These are phyloP conservation scores for Oryzias sinensis DNA, from an alignment of 2,797 vertebrate genomes.

Conservation along the genomic window DNA sequence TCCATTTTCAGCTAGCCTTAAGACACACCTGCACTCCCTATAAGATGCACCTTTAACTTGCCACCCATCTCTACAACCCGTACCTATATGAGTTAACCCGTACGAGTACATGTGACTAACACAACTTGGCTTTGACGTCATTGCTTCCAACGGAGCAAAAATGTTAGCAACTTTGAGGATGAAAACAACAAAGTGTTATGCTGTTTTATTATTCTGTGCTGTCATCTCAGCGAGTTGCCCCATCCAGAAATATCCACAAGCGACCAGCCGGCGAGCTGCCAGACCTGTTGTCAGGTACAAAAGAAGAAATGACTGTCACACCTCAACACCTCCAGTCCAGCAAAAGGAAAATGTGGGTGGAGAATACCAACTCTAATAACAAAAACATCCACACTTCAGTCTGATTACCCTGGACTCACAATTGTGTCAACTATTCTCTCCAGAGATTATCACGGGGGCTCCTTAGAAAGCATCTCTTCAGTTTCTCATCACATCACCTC, in stretches of 20 bases:
- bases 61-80: too few relatives aligned
- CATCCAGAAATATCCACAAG: conserved; percentile 27
- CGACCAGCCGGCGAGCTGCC: conserved; percentile 36
- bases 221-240: conserved; percentile 13
- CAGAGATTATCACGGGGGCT: conserved; percentile 55
- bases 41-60: too few relatives aligned
- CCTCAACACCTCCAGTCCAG: conserved; percentile 39
- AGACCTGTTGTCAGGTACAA: conserved; percentile 46
- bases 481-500: conserved; percentile 46
- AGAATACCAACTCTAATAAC: conserved; percentile 63
- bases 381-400: conserved; percentile 72
- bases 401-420: conserved; percentile 65
- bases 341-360: conserved; percentile 13
- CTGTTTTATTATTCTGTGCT: conserved; percentile 30
- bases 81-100: too few relatives aligned
- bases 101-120: too few relatives aligned
- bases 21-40: too few relatives aligned
- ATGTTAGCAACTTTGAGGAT: conserved; percentile 14
- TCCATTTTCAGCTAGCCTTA: too few relatives aligned
- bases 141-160: conserved; percentile 16
- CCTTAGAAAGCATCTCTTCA: conserved; percentile 65
- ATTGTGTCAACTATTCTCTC: conserved; percentile 54
- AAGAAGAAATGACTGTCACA: conserved; percentile 46
- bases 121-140: conserved; percentile 26
- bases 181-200: conserved; percentile 28